Evolutionary conservation across 2,888 invertebrate genomes (phyloP).

Genomic region (Flexamia atlantica): DNA sequence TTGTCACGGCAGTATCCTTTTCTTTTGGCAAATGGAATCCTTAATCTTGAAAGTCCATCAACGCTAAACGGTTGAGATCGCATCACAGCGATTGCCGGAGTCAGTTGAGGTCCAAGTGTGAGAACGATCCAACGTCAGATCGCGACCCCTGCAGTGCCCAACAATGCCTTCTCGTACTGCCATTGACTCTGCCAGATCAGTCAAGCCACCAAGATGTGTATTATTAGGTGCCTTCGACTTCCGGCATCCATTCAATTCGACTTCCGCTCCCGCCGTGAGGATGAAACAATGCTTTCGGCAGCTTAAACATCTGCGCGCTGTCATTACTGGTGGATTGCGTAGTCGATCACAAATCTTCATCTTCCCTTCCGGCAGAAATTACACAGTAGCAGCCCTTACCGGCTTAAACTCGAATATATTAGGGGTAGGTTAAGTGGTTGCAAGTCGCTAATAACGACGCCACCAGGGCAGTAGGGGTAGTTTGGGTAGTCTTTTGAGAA

Average conservation of each 20-base stretch:
- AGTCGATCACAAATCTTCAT: slow-evolving; percentile 30
- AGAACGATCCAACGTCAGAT: slow-evolving; percentile 26
- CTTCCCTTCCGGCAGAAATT: slow-evolving; percentile 58
- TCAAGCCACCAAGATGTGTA: slow-evolving; percentile 63
- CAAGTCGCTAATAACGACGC: slow-evolving; percentile 13
- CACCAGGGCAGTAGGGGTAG: background rate
- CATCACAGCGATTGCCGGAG: background rate
- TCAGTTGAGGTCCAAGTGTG: slow-evolving; percentile 46
- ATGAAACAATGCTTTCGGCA: slow-evolving; percentile 38
- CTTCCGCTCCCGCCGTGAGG: slow-evolving; percentile 56
- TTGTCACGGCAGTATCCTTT: too few relatives aligned
- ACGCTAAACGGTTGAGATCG: slow-evolving; percentile 12
- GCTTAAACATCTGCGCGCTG: slow-evolving; percentile 25
- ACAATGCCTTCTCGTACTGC: slow-evolving; percentile 49
- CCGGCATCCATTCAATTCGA: slow-evolving; percentile 52
- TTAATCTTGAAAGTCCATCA: too few relatives aligned
- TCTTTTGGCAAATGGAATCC: too few relatives aligned
- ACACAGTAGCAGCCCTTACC: slow-evolving; percentile 40
- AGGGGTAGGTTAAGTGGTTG: slow-evolving; percentile 9
- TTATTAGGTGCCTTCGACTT: slow-evolving; percentile 64
- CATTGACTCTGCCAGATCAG: slow-evolving; percentile 57
- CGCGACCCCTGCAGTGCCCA: slow-evolving; percentile 13
- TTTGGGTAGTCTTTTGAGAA: too few relatives aligned
- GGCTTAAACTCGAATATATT: slow-evolving; percentile 51
- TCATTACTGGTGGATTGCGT: slow-evolving; percentile 54